phyloP scores from a whole-genome alignment of 2,888 invertebrate genomes.

The Osmoderma eremita region DNA sequence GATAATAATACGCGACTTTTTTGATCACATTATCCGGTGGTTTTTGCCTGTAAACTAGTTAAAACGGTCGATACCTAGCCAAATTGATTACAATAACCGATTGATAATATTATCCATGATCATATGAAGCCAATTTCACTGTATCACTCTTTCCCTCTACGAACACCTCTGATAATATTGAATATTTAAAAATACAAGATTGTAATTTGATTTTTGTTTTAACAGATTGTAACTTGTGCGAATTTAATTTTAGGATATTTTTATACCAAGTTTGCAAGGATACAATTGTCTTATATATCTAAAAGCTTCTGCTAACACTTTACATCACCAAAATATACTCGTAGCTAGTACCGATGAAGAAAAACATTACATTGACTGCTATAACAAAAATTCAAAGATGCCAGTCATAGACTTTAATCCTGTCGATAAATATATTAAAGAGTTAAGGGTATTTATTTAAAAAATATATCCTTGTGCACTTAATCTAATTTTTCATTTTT shows the following conservation, averaged over 20 bases:
- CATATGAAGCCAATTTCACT: too few relatives aligned
- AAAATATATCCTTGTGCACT: neutral
- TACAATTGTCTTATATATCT: constrained; percentile 83
- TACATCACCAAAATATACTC: constrained; percentile 61
- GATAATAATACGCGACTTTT: too few relatives aligned
- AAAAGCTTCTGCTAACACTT: constrained; percentile 62
- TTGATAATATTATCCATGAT: too few relatives aligned
- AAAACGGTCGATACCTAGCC: too few relatives aligned
- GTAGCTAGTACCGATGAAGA: constrained; percentile 4
- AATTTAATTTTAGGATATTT: constrained; percentile 62
- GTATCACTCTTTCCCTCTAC: too few relatives aligned
- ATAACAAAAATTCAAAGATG: constrained; percentile 56
- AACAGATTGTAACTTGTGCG: too few relatives aligned
- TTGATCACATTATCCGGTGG: too few relatives aligned
- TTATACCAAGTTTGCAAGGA: constrained; percentile 72
- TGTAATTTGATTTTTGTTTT: too few relatives aligned
- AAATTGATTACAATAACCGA: too few relatives aligned
- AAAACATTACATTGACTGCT: constrained; percentile 21
- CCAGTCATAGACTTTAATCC: constrained; percentile 85
- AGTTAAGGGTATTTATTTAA: constrained; percentile 74
- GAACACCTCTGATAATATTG: too few relatives aligned
- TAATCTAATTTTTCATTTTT: constrained; percentile 51
- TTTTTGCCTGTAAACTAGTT: too few relatives aligned
- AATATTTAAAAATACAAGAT: too few relatives aligned
- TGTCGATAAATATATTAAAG: constrained; percentile 74